phyloP scores from a whole-genome alignment of 2,888 invertebrate genomes.

The Lacanobia wlatinum region DNA sequence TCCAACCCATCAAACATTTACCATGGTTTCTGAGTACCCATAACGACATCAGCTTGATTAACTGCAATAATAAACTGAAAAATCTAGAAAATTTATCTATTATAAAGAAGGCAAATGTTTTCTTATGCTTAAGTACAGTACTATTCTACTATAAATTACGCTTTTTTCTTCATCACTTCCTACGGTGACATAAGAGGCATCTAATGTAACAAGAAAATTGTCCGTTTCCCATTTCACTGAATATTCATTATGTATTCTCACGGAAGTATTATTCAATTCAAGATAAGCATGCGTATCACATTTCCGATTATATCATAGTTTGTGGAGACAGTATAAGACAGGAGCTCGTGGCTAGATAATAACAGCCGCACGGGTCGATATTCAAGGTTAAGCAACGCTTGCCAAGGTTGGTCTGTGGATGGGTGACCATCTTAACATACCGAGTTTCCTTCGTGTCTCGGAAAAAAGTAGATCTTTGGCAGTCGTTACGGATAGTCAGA shows the following conservation, averaged over 20 bases:
- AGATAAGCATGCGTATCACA: slow-evolving; percentile 33
- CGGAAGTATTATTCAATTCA: slow-evolving; percentile 40
- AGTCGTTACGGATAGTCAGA: too few relatives aligned
- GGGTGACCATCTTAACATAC: too few relatives aligned
- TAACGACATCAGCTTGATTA: not conserved
- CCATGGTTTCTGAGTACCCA: too few relatives aligned
- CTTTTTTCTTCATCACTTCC: slow-evolving; percentile 6
- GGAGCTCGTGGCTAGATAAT: too few relatives aligned
- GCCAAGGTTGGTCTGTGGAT: too few relatives aligned
- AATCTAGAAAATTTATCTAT: not conserved
- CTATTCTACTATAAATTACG: slow-evolving; percentile 11
- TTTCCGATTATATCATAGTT: slow-evolving; percentile 30
- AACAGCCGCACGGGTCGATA: too few relatives aligned
- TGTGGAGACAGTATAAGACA: not conserved
- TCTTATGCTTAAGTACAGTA: not conserved
- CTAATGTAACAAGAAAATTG: slow-evolving; percentile 46
- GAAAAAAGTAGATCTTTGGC: too few relatives aligned
- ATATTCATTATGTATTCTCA: slow-evolving; percentile 48
- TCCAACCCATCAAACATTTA: too few relatives aligned
- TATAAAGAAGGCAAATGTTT: not conserved
- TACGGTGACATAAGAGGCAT: slow-evolving; percentile 23
- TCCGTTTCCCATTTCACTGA: slow-evolving; percentile 43
- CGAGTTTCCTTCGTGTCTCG: too few relatives aligned
- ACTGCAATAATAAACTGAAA: not conserved
- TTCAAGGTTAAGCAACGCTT: too few relatives aligned